A percentile compares a stretch with the other conserved stretches of the same genome.
These are phyloP conservation scores for Ichneumoninae sp. DNA, from an alignment of 2,888 invertebrate species.

Conservation along the genomic window DNA sequence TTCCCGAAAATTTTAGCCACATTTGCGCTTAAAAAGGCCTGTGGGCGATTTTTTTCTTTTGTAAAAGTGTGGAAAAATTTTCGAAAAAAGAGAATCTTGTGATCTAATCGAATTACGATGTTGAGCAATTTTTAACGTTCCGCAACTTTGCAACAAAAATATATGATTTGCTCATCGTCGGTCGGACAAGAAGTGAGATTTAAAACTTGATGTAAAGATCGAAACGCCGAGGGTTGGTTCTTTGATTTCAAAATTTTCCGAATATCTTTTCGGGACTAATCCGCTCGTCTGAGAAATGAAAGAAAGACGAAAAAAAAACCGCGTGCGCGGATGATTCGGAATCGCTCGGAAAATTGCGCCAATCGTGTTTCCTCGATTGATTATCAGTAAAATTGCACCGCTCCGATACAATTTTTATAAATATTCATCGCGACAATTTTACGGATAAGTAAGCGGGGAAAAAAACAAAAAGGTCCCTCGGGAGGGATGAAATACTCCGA, in stretches of 20 bases:
- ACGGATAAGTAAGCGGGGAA: background rate
- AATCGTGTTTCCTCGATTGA: background rate
- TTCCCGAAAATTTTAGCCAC: background rate
- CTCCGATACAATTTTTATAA: conserved; percentile 3
- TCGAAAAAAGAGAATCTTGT: background rate
- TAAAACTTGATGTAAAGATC: background rate
- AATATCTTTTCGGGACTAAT: background rate
- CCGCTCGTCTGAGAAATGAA: background rate
- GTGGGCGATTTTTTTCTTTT: background rate
- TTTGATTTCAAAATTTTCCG: background rate
- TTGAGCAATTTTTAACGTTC: no score
- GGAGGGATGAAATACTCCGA: background rate
- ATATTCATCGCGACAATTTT: background rate
- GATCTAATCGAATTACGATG: no score
- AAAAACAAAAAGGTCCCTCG: background rate
- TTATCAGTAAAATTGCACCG: background rate
- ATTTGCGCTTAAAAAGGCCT: background rate
- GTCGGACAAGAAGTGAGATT: background rate
- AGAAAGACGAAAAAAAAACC: background rate
- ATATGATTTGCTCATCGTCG: background rate
- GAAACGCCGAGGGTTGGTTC: background rate
- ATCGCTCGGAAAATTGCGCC: background rate
- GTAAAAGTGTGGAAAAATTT: background rate
- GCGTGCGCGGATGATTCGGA: conserved; percentile 6
- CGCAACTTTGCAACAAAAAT: no score